These are phyloP conservation scores for Pelmatolapia mariae DNA, from an alignment of 2,113 vertebrate genomes.

Conservation along the genomic window DNA sequence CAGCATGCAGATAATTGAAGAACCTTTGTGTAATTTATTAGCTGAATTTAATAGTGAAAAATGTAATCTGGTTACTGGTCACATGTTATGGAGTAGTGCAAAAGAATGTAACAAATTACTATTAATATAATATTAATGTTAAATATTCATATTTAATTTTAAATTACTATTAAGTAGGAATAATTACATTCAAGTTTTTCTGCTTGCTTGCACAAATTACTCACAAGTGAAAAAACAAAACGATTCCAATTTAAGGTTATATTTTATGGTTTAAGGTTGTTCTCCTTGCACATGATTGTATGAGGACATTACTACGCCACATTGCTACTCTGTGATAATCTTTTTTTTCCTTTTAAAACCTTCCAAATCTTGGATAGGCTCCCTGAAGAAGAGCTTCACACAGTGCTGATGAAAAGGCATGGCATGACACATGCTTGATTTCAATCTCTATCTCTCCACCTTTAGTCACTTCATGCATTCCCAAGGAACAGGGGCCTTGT, in stretches of 20 bases:
- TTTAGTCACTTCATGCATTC: background rate
- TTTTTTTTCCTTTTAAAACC: background rate
- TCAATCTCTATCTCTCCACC: background rate
- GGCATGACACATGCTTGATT: slow-evolving; percentile 24
- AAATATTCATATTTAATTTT: background rate
- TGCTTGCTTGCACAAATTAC: background rate
- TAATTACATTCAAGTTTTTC: background rate
- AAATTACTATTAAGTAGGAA: background rate
- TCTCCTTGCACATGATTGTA: background rate
- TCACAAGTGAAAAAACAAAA: background rate
- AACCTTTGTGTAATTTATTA: background rate
- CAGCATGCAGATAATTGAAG: background rate
- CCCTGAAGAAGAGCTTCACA: background rate
- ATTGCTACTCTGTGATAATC: background rate
- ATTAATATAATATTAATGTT: background rate
- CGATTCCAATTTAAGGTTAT: background rate
- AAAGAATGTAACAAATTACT: background rate
- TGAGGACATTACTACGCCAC: background rate
- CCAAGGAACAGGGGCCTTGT: background rate
- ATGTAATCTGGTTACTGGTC: background rate
- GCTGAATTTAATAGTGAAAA: background rate
- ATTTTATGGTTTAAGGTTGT: background rate
- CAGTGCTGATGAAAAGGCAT: slow-evolving; percentile 4
- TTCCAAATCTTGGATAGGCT: background rate
- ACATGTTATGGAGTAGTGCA: background rate